These are phyloP conservation scores for Ascidia mentula DNA, from an alignment of 23 tunicate genomes.

Conservation along the genomic window DNA sequence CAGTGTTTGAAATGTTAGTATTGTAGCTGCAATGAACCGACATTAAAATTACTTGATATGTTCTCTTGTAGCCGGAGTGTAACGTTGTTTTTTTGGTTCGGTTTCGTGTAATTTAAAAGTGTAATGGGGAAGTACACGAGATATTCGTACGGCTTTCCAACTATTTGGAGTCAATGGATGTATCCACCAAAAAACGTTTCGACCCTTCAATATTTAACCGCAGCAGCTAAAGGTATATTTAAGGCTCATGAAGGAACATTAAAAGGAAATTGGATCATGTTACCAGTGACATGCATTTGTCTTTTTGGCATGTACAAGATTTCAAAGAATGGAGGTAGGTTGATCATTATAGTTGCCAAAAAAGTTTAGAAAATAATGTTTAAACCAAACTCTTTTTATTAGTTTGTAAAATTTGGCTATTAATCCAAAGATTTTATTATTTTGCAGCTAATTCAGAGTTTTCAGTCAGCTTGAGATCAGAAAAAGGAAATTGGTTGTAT, in stretches of 20 bases:
- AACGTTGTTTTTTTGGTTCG: background rate
- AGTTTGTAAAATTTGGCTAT: too few relatives aligned
- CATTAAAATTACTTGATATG: background rate
- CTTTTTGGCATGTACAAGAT: constrained; percentile 5
- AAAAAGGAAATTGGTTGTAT: constrained; percentile 68
- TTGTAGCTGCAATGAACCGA: too few relatives aligned
- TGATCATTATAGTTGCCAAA: too few relatives aligned
- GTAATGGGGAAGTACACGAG: constrained; percentile 58
- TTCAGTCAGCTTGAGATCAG: constrained; percentile 39
- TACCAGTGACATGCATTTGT: background rate
- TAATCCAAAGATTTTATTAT: too few relatives aligned
- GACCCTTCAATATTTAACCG: constrained; percentile 27
- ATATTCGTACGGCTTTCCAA: constrained; percentile 56
- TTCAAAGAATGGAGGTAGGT: background rate
- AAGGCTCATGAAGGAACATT: constrained; percentile 18
- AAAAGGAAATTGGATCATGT: background rate
- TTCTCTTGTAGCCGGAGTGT: background rate
- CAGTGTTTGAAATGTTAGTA: too few relatives aligned
- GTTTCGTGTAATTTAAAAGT: background rate
- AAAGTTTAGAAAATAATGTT: too few relatives aligned
- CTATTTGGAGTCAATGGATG: constrained; percentile 66
- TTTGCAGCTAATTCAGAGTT: constrained; percentile 56
- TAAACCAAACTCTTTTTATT: too few relatives aligned
- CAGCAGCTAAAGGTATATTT: constrained; percentile 20
- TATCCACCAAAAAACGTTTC: constrained; percentile 65